Percentiles rank a stretch among this genome's conserved stretches.
These are phyloP conservation scores for Drosophila incognita DNA, from an alignment of 2,888 invertebrate species.

Conservation along the genomic window DNA sequence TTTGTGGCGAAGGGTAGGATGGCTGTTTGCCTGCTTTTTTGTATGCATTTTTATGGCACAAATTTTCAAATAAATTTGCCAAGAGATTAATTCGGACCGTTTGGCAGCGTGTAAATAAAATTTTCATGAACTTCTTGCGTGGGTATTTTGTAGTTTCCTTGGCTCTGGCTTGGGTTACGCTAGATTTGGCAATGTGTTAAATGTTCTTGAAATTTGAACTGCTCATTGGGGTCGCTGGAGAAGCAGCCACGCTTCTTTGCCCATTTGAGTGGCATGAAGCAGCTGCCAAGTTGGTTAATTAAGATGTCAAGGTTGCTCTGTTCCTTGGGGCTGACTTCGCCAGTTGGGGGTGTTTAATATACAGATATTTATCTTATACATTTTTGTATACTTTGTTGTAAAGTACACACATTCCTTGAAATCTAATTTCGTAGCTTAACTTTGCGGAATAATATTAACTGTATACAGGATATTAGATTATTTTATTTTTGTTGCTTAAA, in stretches of 20 bases:
- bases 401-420: background rate
- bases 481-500: background rate
- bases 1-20: slow-evolving; percentile 24
- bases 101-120: slow-evolving; percentile 80
- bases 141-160: slow-evolving; percentile 41
- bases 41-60: slow-evolving; percentile 80
- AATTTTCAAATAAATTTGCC: slow-evolving; percentile 78
- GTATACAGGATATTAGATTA: background rate
- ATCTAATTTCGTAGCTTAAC: background rate
- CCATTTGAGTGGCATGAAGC: slow-evolving; percentile 68
- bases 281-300: slow-evolving; percentile 73
- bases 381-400: background rate
- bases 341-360: background rate
- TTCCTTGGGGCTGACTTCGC: slow-evolving; percentile 28
- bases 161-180: slow-evolving; percentile 59
- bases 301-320: slow-evolving; percentile 74
- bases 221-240: slow-evolving; percentile 34
- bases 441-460: background rate
- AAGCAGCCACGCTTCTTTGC: slow-evolving; percentile 57
- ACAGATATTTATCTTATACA: background rate
- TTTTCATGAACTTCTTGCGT: slow-evolving; percentile 75
- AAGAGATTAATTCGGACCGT: slow-evolving; percentile 81
- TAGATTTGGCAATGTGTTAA: slow-evolving; percentile 80
- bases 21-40: slow-evolving; percentile 34
- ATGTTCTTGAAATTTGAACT: slow-evolving; percentile 75